phyloP scores from a whole-genome alignment of 2,888 invertebrate species.

The Seladonia tumulorum region DNA sequence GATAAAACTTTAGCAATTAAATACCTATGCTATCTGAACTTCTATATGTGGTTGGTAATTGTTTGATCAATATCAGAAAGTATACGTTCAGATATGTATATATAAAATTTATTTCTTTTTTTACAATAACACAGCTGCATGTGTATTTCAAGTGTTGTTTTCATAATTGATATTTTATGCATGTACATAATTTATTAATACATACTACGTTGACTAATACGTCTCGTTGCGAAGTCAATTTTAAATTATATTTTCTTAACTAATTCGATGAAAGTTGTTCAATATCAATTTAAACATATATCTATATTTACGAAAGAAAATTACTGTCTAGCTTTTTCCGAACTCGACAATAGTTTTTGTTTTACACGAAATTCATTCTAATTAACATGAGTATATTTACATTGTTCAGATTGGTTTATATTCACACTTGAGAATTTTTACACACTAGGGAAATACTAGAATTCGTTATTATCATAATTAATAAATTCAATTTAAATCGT shows the following conservation, averaged over 20 bases:
- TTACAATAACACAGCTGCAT: conserved; percentile 16
- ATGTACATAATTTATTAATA: conserved; percentile 29
- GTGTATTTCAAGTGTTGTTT: neutral
- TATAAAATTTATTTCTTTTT: conserved; percentile 19
- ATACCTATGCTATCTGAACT: neutral
- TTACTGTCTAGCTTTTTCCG: conserved; percentile 44
- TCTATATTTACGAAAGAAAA: neutral
- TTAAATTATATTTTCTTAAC: conserved; percentile 6
- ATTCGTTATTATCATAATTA: conserved; percentile 4
- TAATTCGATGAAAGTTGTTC: neutral
- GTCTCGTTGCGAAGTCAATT: conserved; percentile 25
- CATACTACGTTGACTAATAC: conserved; percentile 54
- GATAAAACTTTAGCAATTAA: conserved; percentile 3
- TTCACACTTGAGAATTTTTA: conserved; percentile 14
- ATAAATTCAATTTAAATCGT: neutral
- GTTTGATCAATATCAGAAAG: conserved; percentile 52
- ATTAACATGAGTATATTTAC: conserved; percentile 26
- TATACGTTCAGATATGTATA: neutral
- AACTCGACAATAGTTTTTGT: conserved; percentile 34
- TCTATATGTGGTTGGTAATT: neutral
- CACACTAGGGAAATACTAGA: neutral
- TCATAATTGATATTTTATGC: conserved; percentile 28
- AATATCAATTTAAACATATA: conserved; percentile 32
- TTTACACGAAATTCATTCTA: conserved; percentile 67
- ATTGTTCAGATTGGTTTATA: conserved; percentile 14